A percentile compares a stretch with the other conserved stretches of the same genome.
phyloP scores from a whole-genome alignment of 2,888 invertebrate genomes.

The Trilocha varians region DNA sequence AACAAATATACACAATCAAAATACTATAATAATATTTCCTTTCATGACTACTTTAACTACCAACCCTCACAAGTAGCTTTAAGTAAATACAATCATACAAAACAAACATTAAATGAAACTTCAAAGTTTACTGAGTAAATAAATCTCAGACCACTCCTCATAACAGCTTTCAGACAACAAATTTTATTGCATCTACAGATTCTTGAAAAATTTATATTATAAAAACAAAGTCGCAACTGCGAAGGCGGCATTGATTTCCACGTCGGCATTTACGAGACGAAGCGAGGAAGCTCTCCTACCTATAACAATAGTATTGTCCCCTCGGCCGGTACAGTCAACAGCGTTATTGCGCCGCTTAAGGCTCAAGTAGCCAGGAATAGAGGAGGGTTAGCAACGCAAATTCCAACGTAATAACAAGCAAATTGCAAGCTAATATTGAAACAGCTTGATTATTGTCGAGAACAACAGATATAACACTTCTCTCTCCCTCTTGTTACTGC shows the following conservation, averaged over 20 bases:
- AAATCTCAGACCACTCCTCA: too few relatives aligned
- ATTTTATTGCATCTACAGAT: too few relatives aligned
- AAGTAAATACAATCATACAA: too few relatives aligned
- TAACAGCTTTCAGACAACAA: too few relatives aligned
- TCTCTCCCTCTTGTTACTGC: neutral
- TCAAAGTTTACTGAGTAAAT: too few relatives aligned
- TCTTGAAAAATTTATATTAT: conserved; percentile 5
- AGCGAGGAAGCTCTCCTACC: conserved; percentile 16
- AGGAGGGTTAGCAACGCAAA: conserved; percentile 14
- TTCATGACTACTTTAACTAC: too few relatives aligned
- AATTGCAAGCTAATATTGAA: conserved; percentile 22
- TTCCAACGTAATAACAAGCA: conserved; percentile 19
- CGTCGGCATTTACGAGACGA: conserved; percentile 18
- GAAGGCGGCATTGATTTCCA: conserved; percentile 22
- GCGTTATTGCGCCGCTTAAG: conserved; percentile 24
- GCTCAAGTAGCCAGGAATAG: conserved; percentile 17
- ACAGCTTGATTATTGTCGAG: conserved; percentile 16
- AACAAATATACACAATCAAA: too few relatives aligned
- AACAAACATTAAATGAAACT: too few relatives aligned
- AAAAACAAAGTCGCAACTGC: conserved; percentile 15
- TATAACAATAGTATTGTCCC: conserved; percentile 25
- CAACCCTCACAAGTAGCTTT: too few relatives aligned
- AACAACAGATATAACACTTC: neutral
- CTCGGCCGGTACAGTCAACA: conserved; percentile 13
- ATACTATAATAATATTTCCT: too few relatives aligned